Percentiles rank a stretch among this genome's conserved stretches.
Evolutionary conservation across 30 jellyfish, hydroid and myxozoan species (phyloP).

Genomic region (Morbakka virulenta): DNA sequence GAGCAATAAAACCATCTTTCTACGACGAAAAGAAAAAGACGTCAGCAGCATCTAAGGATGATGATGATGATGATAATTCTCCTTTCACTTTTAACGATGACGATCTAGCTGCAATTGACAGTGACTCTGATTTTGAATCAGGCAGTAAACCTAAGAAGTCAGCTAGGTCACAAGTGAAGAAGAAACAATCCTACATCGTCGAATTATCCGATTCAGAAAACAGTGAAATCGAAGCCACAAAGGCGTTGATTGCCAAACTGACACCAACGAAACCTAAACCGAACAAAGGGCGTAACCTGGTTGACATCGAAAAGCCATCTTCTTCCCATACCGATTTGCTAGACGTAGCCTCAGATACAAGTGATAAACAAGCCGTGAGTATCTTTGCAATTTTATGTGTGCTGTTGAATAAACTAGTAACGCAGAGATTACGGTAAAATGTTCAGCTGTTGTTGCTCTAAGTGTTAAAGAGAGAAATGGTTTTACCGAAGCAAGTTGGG

Average conservation of each 20-base stretch:
- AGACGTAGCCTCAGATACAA: background rate
- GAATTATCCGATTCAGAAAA: conserved; percentile 63
- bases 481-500: background rate
- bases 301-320: background rate
- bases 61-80: background rate
- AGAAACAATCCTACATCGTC: conserved; percentile 4
- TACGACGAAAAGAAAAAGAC: conserved; percentile 59
- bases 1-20: conserved; percentile 21
- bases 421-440: no score
- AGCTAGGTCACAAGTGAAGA: background rate
- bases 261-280: conserved; percentile 66
- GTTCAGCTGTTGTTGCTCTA: no score
- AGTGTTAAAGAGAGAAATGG: background rate
- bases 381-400: no score
- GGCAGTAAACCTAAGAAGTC: no score
- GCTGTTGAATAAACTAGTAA: no score
- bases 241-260: conserved; percentile 62
- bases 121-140: no score
- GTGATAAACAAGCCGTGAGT: background rate
- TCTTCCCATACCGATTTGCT: background rate
- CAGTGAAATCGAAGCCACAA: conserved; percentile 78
- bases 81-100: conserved; percentile 39
- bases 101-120: conserved; percentile 26
- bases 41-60: background rate
- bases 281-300: background rate